These are phyloP conservation scores for Lacerta viridis DNA, from an alignment of 2,797 vertebrate genomes.

Conservation along the genomic window DNA sequence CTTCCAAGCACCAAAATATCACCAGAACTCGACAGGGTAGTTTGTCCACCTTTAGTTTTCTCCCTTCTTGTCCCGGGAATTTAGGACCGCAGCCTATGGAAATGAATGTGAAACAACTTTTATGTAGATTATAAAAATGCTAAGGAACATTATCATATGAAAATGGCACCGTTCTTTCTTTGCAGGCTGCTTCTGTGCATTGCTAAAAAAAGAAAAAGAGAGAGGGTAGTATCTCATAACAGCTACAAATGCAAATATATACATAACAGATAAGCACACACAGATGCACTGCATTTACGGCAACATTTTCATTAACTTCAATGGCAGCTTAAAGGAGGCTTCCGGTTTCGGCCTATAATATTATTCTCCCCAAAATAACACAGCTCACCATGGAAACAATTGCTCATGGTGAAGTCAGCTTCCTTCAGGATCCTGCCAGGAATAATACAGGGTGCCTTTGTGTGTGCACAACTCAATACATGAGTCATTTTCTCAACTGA, in stretches of 20 bases:
- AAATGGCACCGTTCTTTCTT: neutral
- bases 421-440: conserved; percentile 19
- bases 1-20: no score
- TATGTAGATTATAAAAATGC: neutral
- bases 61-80: no score
- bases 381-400: conserved; percentile 71
- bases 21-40: no score
- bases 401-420: conserved; percentile 56
- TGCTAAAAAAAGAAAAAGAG: neutral
- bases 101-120: neutral
- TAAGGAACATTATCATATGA: neutral
- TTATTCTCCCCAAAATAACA: conserved; percentile 47
- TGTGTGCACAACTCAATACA: neutral
- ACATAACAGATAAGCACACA: neutral
- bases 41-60: no score
- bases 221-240: neutral
- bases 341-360: conserved; percentile 49
- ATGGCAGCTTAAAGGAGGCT: conserved; percentile 45
- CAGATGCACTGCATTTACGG: neutral
- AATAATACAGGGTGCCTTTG: conserved; percentile 32
- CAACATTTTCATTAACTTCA: conserved; percentile 8
- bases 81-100: neutral
- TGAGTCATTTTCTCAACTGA: neutral
- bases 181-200: neutral
- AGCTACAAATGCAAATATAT: neutral